A percentile compares a stretch with the other conserved stretches of the same genome.
Evolutionary conservation across 2,797 vertebrate genomes (phyloP).

Genomic region (Phoeniculus purpureus): DNA sequence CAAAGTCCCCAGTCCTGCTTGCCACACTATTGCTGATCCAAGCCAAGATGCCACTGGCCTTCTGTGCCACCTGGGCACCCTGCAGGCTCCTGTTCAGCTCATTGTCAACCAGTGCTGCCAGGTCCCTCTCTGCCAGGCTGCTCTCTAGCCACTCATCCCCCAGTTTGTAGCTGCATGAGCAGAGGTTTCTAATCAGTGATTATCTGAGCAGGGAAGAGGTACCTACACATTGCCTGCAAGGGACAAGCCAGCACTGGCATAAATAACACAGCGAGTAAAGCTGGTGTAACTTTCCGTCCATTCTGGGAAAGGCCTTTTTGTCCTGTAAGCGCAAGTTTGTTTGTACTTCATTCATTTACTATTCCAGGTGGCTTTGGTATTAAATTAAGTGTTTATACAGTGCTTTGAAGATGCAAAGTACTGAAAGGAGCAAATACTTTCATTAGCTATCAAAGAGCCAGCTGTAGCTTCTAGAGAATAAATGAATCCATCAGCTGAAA

Average conservation of each 20-base stretch:
- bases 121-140: no score
- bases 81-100: no score
- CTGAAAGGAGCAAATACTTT: slow-evolving; percentile 26
- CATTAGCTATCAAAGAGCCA: slow-evolving; percentile 49
- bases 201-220: not conserved
- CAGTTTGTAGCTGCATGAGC: no score
- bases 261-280: not conserved
- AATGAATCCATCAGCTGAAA: slow-evolving; percentile 35
- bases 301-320: slow-evolving; percentile 16
- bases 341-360: slow-evolving; percentile 26
- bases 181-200: not conserved
- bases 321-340: slow-evolving; percentile 10
- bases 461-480: slow-evolving; percentile 4
- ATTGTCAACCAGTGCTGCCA: no score
- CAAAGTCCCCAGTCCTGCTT: no score
- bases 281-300: not conserved
- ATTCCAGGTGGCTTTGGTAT: slow-evolving; percentile 16
- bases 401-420: slow-evolving; percentile 52
- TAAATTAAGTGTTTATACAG: slow-evolving; percentile 58
- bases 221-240: not conserved
- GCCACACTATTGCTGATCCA: no score
- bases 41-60: no score
- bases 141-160: no score
- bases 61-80: no score
- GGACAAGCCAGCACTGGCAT: not conserved